A percentile compares a stretch with the other conserved stretches of the same genome.
Conservation (phyloP, 2,113 vertebrate genomes). For the Otis tarda region DNA sequence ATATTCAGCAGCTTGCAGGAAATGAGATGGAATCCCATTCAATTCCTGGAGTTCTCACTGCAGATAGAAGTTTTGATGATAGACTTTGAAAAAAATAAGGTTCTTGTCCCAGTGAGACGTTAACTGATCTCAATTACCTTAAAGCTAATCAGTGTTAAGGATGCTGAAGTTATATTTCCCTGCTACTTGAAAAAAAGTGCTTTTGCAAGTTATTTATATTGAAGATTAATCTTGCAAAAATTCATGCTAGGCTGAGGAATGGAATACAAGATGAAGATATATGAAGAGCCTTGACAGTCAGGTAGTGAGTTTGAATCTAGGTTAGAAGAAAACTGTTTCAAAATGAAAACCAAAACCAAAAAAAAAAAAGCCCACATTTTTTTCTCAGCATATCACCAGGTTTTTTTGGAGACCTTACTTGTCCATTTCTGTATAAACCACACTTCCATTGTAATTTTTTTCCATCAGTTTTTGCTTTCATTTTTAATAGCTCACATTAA, state of each 20-base stretch:
- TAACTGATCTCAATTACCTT: conserved; percentile 34
- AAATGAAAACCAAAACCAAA: neutral
- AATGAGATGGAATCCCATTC: neutral
- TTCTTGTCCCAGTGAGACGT: neutral
- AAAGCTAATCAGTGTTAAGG: conserved; percentile 29
- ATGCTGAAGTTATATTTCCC: neutral
- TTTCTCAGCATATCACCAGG: neutral
- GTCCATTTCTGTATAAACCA: neutral
- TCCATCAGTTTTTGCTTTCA: neutral
- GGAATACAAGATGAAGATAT: neutral
- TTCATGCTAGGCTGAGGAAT: neutral
- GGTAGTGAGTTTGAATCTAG: neutral
- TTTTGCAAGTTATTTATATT: neutral
- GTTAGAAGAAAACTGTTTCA: neutral
- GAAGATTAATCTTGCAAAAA: conserved; percentile 7
- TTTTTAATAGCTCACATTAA: neutral
- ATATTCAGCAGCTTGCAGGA: neutral
- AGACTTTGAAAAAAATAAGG: neutral
- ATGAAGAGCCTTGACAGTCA: neutral
- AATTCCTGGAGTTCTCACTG: neutral
- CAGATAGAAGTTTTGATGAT: neutral
- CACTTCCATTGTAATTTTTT: neutral
- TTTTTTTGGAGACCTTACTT: neutral
- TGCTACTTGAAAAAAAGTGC: neutral
- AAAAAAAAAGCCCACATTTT: neutral